These are phyloP conservation scores for Pseudochirops corinnae DNA, from an alignment of 2,797 vertebrate species.

Conservation along the genomic window DNA sequence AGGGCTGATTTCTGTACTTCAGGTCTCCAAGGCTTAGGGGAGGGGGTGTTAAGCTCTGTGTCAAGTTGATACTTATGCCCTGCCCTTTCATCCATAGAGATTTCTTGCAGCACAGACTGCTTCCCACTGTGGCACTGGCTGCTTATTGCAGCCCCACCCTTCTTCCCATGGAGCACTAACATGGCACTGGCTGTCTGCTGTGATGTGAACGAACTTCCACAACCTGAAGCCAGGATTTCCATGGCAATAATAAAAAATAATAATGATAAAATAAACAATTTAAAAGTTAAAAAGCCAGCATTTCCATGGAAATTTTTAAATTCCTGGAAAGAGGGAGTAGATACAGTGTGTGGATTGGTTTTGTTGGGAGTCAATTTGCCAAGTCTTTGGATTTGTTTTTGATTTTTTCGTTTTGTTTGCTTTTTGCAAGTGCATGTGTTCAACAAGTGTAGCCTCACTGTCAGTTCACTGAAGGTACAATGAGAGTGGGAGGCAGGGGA, in stretches of 20 bases:
- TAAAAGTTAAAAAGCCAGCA: neutral
- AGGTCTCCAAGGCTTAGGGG: neutral
- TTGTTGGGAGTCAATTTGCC: neutral
- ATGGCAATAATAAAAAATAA: neutral
- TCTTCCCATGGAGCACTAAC: neutral
- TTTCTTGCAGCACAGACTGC: neutral
- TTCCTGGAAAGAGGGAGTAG: neutral
- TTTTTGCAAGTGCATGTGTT: neutral
- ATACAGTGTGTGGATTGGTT: neutral
- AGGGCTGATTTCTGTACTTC: neutral
- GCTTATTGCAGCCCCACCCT: neutral
- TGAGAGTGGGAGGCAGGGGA: rapidly evolving
- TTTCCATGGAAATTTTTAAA: neutral
- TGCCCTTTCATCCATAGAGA: neutral
- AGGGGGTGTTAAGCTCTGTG: neutral
- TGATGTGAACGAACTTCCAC: neutral
- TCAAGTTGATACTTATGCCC: neutral
- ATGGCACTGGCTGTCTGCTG: neutral
- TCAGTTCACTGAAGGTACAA: neutral
- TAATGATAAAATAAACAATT: too few relatives aligned
- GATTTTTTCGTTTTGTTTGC: neutral
- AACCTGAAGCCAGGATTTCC: neutral
- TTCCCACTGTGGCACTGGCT: neutral
- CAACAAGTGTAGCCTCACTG: neutral
- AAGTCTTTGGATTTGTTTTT: neutral